Conservation (phyloP, 2,113 vertebrate genomes). For the Sander lucioperca region DNA sequence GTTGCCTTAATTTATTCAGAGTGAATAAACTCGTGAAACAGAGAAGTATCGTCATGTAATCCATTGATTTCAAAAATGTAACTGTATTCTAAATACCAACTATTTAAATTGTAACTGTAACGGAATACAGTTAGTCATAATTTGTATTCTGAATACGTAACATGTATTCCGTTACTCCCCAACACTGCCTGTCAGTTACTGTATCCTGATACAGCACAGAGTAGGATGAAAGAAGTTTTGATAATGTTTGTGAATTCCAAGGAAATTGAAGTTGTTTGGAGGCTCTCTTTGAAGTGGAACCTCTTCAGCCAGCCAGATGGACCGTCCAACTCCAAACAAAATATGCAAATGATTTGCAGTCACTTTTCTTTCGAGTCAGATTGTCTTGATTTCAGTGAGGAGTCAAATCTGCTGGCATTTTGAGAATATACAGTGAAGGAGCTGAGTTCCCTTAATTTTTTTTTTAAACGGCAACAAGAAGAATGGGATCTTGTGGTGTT, state of each 20-base stretch:
- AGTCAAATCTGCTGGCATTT: constrained; percentile 11
- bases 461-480: background rate
- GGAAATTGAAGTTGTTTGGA: constrained; percentile 78
- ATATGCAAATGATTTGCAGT: constrained; percentile 60
- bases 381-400: constrained; percentile 35
- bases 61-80: no score
- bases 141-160: no score
- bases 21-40: no score
- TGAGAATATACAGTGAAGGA: background rate
- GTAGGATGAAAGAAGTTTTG: constrained; percentile 21
- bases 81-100: no score
- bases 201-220: constrained; percentile 34
- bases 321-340: constrained; percentile 51
- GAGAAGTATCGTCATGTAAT: no score
- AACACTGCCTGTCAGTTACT: constrained; percentile 10
- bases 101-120: no score
- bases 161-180: no score
- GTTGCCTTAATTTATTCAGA: no score
- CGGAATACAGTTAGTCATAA: no score
- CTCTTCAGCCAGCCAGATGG: constrained; percentile 29
- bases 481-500: background rate
- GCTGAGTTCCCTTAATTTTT: background rate
- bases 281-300: constrained; percentile 26
- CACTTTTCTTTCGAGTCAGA: constrained; percentile 21
- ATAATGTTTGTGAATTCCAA: constrained; percentile 82